Evolutionary conservation across 2,888 invertebrate genomes (phyloP), one percentile per base, ranked within the genome.

Genomic region (Drosophila niveifrons): DNA sequence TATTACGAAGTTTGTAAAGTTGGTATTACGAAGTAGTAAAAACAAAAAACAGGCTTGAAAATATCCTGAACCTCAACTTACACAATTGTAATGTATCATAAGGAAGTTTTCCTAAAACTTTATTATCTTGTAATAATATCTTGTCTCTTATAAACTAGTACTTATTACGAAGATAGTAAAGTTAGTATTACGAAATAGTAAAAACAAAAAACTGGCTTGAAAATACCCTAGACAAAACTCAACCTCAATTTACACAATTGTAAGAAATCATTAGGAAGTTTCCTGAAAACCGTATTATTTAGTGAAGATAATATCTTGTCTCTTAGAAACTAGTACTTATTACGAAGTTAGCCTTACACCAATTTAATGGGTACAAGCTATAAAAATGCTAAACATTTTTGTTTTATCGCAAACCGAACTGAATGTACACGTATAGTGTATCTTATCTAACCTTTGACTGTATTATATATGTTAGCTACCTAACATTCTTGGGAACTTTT

Each of bases 401-500:
- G 47, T 55, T 62, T 77, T 66, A 70, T 70, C 66, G 61, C 51
- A 48, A 11, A 29, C n/a, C 23, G 36, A 53, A 61, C 51, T 29
- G 2, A 50, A 56, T 3, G 18, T 43, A 17, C n/a, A 63, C 41
- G 29, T 56, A 10, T 23, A 18, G 41, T 58, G 23, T 62, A 78
- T 78, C 79, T 77, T 77, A 77, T 77, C 76, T 77, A 52, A 56
- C 55, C 43, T 31, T 29, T 31, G n/a, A 17, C 52, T 29, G 46
- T 23, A 72, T 59, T 66, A 48, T 36, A 48, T 36, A 48, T 34
- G 10, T 68, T 41, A 53, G 58, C 55, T 50, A 9, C 13, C 13
- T 48, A 48, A 56, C 55, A 62, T 78, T 63, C 74, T 46, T 50
- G 64, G 29, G 59, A 64, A 63, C 58, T 47, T 36, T 57, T 57